phyloP scores from a whole-genome alignment of 1,140 invertebrate species.

The Psix sp. region DNA sequence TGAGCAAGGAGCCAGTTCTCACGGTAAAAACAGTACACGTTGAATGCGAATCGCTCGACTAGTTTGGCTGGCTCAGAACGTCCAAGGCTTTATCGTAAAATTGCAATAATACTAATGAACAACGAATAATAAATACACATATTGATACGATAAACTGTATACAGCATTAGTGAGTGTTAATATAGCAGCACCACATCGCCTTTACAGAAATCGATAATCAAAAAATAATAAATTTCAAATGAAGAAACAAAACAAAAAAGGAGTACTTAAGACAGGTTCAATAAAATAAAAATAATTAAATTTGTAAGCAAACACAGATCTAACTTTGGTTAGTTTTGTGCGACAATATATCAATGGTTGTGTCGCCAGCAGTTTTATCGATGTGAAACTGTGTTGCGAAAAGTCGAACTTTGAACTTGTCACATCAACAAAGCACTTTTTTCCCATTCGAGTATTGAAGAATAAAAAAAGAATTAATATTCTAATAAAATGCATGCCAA shows the following conservation, averaged over 20 bases:
- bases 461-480: no score
- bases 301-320: constrained; percentile 54
- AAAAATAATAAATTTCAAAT: constrained; percentile 15
- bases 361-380: constrained; percentile 28
- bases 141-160: constrained; percentile 60
- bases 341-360: constrained; percentile 36
- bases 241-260: background rate
- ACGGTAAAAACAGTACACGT: no score
- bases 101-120: constrained; percentile 40
- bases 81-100: constrained; percentile 6
- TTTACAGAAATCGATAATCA: constrained; percentile 59
- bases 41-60: constrained; percentile 16
- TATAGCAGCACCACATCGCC: constrained; percentile 72
- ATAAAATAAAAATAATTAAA: constrained; percentile 46
- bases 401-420: background rate
- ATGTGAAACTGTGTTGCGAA: background rate
- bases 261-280: constrained; percentile 10
- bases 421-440: no score
- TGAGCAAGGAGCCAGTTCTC: no score
- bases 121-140: constrained; percentile 58
- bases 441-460: no score
- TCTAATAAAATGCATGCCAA: no score
- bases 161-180: constrained; percentile 66
- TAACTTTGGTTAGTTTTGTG: constrained; percentile 47
- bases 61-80: constrained; percentile 3